phyloP scores from a whole-genome alignment of 2,113 vertebrate species.

The Taxidea taxus region DNA sequence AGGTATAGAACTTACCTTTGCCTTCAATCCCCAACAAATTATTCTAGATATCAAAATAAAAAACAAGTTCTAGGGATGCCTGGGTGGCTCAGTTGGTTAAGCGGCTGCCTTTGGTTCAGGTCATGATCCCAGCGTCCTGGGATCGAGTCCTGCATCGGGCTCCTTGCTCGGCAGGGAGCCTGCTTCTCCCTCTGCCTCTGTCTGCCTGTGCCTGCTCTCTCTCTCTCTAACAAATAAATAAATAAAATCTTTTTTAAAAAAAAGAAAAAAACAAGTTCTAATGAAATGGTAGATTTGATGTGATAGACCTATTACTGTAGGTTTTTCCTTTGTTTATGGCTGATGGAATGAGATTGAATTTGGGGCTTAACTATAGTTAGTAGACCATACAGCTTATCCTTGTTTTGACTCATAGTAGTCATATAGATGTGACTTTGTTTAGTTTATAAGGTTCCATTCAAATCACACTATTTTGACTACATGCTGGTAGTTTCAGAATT shows the following conservation, averaged over 20 bases:
- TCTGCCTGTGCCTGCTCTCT: no score
- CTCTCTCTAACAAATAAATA: no score
- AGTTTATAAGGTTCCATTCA: background rate
- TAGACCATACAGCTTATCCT: background rate
- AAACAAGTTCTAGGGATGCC: background rate
- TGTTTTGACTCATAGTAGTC: background rate
- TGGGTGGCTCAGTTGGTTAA: no score
- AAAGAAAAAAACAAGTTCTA: background rate
- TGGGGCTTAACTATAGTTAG: background rate
- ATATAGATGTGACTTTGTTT: background rate
- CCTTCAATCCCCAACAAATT: background rate
- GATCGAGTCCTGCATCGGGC: no score
- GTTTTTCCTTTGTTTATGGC: background rate
- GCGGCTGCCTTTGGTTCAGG: no score
- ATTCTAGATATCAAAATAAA: background rate
- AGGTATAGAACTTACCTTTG: background rate
- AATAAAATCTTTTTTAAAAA: no score
- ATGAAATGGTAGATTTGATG: background rate
- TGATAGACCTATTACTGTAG: background rate
- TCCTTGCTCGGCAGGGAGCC: no score
- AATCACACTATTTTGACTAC: background rate
- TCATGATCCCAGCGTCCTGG: no score
- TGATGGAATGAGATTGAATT: background rate
- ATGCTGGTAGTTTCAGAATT: background rate
- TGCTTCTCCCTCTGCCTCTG: no score